A percentile compares a stretch with the other conserved stretches of the same genome.
Evolutionary conservation across 64 coral and sea anemone species (phyloP).

Genomic region (Astreopora myriophthalma): DNA sequence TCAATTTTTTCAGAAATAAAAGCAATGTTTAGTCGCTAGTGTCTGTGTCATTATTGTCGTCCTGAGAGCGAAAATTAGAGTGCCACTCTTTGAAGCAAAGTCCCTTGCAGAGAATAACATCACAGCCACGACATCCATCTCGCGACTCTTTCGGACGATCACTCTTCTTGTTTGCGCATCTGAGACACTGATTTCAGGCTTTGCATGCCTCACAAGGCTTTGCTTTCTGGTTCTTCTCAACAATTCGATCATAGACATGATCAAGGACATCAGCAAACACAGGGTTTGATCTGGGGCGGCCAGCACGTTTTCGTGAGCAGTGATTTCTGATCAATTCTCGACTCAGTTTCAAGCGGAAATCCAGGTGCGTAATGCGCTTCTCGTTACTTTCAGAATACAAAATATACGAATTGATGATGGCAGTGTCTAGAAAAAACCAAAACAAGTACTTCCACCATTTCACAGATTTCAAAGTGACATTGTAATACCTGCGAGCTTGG

Average conservation of each 20-base stretch:
- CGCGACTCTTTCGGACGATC: not conserved
- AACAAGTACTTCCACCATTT: not conserved
- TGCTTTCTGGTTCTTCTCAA: not conserved
- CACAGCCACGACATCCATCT: not conserved
- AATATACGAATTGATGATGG: not conserved
- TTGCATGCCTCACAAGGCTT: not conserved
- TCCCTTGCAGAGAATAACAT: not conserved
- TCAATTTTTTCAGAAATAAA: not conserved
- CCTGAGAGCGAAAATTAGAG: not conserved
- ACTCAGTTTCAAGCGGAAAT: not conserved
- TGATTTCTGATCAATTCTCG: not conserved
- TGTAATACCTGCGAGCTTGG: conserved; percentile 31
- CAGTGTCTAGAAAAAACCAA: not conserved
- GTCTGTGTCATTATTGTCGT: not conserved
- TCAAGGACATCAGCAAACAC: not conserved
- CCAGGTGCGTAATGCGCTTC: not conserved
- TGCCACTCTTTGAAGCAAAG: not conserved
- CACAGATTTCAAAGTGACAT: not conserved
- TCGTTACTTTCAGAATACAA: not conserved
- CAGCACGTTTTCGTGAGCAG: not conserved
- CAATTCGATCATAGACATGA: not conserved
- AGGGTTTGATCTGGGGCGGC: not conserved
- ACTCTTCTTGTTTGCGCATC: not conserved
- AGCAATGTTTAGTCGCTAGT: not conserved
- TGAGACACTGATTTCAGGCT: not conserved